Evolutionary conservation across 2,888 invertebrate species (phyloP), one percentile per base, ranked within the genome.

Genomic region (Drosophila macrospina): DNA sequence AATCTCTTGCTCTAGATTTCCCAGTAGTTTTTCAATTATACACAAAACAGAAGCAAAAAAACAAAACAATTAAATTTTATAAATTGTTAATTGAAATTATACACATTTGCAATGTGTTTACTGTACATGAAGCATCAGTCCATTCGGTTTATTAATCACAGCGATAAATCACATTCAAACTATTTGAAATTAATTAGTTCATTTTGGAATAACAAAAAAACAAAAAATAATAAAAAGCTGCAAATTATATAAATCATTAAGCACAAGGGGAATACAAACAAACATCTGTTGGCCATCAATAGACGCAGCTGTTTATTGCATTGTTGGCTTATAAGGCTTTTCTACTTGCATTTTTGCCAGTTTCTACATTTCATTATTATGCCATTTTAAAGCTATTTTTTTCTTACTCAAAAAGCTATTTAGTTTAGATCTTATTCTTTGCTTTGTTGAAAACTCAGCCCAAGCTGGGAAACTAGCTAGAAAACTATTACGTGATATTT

Each of bases 111-210:
- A 15, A 8, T 20, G 34, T 41, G 15, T 56, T 37, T 4, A 57
- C 74, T 67, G 76, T 74, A 70, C n/a, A 4, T 4, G 0, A 51
- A 32, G 50, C 54, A 39, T 4, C 41, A 34, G 39, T 45, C 41
- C 36, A 34, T 30, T 28, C 15, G n/a, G 69, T 48, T 34, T 54
- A 67, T 76, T 71, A 76, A 74, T 74, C 77, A 62, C 44, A 48
- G 15, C 50, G 16, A 45, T 68, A 74, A 76, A 63, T 59, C 50
- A 37, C 45, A 13, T 16, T 41, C 48, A 71, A 76, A 67, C 57
- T 71, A 67, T 76, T 57, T 71, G 37, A 67, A 67, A 74, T 71
- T 62, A 76, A 76, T 76, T 74, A 65, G 59, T 74, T 34, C 37
- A 39, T 57, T 66, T 54, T 26, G 24, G 16, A 11, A 11, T 16